Conservation (phyloP, 2,113 vertebrate genomes). For the Cinclus cinclus region DNA sequence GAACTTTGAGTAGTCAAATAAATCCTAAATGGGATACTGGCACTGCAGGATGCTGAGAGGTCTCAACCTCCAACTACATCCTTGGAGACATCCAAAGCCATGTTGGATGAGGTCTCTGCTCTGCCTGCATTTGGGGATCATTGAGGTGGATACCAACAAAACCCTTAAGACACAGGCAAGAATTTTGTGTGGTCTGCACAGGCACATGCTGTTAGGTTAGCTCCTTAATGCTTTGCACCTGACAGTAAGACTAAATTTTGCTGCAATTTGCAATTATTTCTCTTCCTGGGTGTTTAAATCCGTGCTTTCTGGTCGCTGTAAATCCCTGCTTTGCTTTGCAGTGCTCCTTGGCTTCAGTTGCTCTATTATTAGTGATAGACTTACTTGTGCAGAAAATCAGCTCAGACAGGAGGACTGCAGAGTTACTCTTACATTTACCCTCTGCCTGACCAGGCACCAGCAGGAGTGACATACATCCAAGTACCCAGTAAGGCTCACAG, state of each 20-base stretch:
- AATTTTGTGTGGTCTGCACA: background rate
- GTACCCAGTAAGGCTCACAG: background rate
- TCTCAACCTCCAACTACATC: background rate
- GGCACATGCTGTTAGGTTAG: background rate
- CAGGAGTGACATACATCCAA: background rate
- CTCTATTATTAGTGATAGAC: constrained; percentile 38
- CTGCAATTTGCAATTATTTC: constrained; percentile 29
- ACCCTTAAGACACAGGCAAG: background rate
- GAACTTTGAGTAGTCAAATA: background rate
- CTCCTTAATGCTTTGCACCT: constrained; percentile 8
- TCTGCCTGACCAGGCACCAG: background rate
- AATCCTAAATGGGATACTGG: background rate
- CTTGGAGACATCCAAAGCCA: background rate
- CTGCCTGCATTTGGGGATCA: background rate
- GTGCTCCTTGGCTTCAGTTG: background rate
- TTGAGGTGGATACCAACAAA: background rate
- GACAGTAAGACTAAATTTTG: constrained; percentile 29
- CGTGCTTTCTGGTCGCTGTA: background rate
- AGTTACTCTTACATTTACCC: background rate
- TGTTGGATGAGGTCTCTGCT: background rate
- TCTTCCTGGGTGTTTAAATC: constrained; percentile 21
- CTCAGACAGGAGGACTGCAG: background rate
- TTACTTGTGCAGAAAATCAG: constrained; percentile 18
- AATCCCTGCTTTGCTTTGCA: constrained; percentile 31
- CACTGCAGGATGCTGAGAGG: background rate